These are phyloP conservation scores for Vulpes vulpes DNA, from an alignment of 2,113 vertebrate genomes.

Conservation along the genomic window DNA sequence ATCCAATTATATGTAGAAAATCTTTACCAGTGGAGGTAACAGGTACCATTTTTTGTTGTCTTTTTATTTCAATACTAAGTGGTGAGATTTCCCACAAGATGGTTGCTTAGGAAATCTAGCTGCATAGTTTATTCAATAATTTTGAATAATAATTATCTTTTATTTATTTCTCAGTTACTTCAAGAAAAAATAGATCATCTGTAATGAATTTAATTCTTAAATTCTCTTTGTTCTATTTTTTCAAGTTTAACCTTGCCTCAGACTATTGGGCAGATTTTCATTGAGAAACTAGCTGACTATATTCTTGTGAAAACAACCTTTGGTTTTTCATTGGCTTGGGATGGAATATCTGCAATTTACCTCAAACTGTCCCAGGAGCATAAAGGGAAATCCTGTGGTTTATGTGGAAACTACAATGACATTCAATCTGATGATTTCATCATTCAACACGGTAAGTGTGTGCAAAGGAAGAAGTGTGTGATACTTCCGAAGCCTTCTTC, in stretches of 20 bases:
- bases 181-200: background rate
- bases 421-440: constrained; percentile 95
- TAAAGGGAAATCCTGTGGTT: constrained; percentile 94
- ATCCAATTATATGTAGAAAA: constrained; percentile 19
- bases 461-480: background rate
- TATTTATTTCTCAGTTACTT: background rate
- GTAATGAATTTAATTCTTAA: constrained; percentile 25
- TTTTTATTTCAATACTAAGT: constrained; percentile 15
- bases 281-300: constrained; percentile 97
- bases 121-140: background rate
- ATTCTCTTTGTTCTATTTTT: constrained; percentile 74
- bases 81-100: background rate
- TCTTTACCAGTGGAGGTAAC: background rate
- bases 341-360: constrained; percentile 96
- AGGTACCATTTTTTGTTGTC: background rate
- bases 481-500: background rate
- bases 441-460: constrained; percentile 92
- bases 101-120: background rate
- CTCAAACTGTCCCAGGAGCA: constrained; percentile 97
- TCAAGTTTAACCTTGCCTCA: constrained; percentile 94
- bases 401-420: constrained; percentile 98
- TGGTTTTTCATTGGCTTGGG: constrained; percentile 99
- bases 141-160: constrained; percentile 4
- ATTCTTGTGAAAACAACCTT: constrained; percentile 98
- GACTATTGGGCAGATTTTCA: constrained; percentile 93